Base-by-base conservation (phyloP, 2,888 invertebrate genomes). In the Ariolimax columbianus region DNA sequence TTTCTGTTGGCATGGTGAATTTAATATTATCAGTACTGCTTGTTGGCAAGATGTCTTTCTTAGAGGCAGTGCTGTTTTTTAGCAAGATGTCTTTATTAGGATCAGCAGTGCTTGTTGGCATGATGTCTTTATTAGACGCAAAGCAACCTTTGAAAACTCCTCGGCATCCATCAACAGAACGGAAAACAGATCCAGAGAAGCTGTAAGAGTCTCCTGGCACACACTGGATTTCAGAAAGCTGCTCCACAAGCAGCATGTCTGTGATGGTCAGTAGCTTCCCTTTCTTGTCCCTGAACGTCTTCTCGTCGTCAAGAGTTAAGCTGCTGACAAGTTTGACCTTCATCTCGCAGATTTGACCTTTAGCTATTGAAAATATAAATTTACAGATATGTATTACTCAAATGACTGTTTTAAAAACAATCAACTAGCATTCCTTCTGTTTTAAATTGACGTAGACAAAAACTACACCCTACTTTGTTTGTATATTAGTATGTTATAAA, bases 191-290 rank as follows among this genome's bases (percentile, higher is more conserved):
- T 40, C 80, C 68, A 6, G 40, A 68, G 30, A 80, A 80, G 19
- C 40, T 6, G 33, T n/a, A 80, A 0, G 66, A 47, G 6, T 43
- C 19, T 26, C 38, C 38, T 17, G 0, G 4, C 14, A 63, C 63
- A 78, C 78, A 78, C 9, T 19, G 26, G 23, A 63, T 78, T 17
- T 78, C 78, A 14, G 78, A 40, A 26, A 59, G 14, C 59, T 78
- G 78, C 40, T 40, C n/a, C 3, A 59, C 38, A 47, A 78, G 40
- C 3, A 19, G 33, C 59, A 78, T 59, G 19, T 26, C 23, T 26
- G 9, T 23, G 38, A 78, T 63, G 3, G 14, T 59, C n/a, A 78
- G 2, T 3, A 38, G 36, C 23, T 40, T 38, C 23, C 63, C 78
- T 19, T 78, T 1, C 7, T 23, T 33, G 26, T 33, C 59, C 38